phyloP scores from a whole-genome alignment of 2,797 vertebrate species.

The Peromyscus eremicus region DNA sequence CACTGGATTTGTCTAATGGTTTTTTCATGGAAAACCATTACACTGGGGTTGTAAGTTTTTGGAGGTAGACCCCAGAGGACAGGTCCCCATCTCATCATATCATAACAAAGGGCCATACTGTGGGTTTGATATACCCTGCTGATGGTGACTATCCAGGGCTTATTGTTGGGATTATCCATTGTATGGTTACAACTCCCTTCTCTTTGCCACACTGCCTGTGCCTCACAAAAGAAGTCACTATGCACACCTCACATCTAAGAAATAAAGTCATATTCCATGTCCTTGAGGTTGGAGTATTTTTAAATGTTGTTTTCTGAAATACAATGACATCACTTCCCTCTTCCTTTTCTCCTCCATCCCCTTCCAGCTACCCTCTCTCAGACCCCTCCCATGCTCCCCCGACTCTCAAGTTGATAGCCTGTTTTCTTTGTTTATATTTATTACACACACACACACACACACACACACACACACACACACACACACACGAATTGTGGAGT shows the following conservation, averaged over 20 bases:
- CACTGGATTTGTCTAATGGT: not conserved
- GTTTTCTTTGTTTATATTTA: not conserved
- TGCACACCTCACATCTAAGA: not conserved
- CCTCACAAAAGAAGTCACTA: rapidly evolving
- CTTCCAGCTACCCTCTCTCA: not conserved
- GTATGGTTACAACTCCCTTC: not conserved
- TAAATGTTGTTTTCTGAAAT: not conserved
- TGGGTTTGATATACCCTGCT: rapidly evolving
- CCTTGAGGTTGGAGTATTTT: not conserved
- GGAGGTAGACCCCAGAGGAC: not conserved
- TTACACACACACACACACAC: too few relatives aligned
- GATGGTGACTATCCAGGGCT: not conserved
- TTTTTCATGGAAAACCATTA: not conserved
- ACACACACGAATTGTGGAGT: not conserved
- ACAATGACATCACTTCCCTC: not conserved
- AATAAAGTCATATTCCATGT: too few relatives aligned
- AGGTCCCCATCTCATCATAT: not conserved
- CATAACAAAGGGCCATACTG: rapidly evolving
- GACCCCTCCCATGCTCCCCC: not conserved
- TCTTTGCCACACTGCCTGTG: not conserved
- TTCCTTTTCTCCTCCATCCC: not conserved
- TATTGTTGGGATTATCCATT: not conserved
- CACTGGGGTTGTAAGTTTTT: not conserved
- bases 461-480: too few relatives aligned
- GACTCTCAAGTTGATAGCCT: not conserved